phyloP scores from a whole-genome alignment of 1,140 invertebrate genomes.

The Drosophila chauvacae region DNA sequence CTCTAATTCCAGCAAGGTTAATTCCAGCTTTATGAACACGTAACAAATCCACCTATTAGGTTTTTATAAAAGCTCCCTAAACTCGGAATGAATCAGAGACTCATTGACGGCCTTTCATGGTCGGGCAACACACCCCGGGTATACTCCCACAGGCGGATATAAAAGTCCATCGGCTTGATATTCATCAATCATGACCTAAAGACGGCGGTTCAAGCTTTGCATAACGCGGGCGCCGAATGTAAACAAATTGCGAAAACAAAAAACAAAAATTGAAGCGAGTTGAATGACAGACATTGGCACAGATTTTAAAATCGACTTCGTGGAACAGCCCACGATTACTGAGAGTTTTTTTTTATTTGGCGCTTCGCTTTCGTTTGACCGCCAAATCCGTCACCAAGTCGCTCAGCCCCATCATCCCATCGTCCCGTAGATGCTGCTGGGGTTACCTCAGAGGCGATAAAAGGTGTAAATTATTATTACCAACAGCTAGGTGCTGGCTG shows the following conservation, averaged over 20 bases:
- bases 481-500: constrained; percentile 4
- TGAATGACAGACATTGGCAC: constrained; percentile 72
- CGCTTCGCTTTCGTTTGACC: constrained; percentile 70
- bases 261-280: constrained; percentile 20
- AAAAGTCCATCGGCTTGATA: constrained; percentile 19
- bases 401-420: constrained; percentile 6
- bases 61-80: constrained; percentile 2
- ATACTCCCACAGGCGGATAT: constrained; percentile 43
- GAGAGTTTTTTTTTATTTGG: constrained; percentile 2
- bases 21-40: background rate
- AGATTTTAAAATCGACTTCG: constrained; percentile 39
- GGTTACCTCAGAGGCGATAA: constrained; percentile 67
- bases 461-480: constrained; percentile 74
- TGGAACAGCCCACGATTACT: constrained; percentile 48
- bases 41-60: background rate
- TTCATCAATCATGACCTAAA: constrained; percentile 49
- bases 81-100: background rate
- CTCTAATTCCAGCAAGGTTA: background rate
- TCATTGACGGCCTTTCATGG: constrained; percentile 43
- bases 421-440: constrained; percentile 8
- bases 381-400: constrained; percentile 44
- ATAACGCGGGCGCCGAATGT: constrained; percentile 31
- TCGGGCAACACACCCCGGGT: constrained; percentile 31
- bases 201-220: constrained; percentile 37
- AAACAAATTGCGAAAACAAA: constrained; percentile 47